These are phyloP conservation scores for Microcaecilia unicolor DNA, from an alignment of 2,797 vertebrate species.

Conservation along the genomic window DNA sequence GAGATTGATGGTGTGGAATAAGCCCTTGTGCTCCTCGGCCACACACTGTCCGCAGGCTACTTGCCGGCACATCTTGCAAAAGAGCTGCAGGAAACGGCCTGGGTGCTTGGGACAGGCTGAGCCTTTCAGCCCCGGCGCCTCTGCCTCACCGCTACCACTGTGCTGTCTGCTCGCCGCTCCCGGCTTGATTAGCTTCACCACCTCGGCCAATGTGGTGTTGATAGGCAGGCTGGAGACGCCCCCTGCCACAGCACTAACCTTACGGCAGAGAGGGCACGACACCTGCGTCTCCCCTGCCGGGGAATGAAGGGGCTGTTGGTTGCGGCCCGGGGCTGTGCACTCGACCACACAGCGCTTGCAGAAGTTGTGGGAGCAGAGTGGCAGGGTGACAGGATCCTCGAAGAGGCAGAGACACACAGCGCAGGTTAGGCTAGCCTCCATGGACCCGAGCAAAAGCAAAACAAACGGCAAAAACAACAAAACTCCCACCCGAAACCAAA, in stretches of 20 bases:
- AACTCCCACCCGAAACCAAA: too few species aligned
- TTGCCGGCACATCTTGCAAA: conserved; percentile 39
- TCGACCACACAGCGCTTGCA: conserved; percentile 36
- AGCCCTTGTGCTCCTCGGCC: conserved; percentile 35
- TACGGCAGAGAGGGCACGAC: conserved; percentile 23
- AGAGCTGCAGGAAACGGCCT: conserved; percentile 26
- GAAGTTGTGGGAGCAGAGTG: conserved; percentile 48
- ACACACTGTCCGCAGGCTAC: conserved; percentile 42
- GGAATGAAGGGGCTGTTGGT: background rate
- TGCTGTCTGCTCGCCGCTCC: background rate
- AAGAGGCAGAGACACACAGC: conserved; percentile 44
- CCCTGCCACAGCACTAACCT: conserved; percentile 26
- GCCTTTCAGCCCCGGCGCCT: background rate
- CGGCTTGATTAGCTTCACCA: conserved; percentile 31
- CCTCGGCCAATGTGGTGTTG: conserved; percentile 42
- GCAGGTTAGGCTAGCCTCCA: conserved; percentile 49
- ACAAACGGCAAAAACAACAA: too few species aligned
- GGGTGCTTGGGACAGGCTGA: conserved; percentile 30
- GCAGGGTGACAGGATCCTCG: conserved; percentile 44
- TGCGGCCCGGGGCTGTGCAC: conserved; percentile 12
- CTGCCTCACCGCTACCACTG: background rate
- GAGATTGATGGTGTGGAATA: conserved; percentile 48
- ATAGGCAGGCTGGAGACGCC: conserved; percentile 29
- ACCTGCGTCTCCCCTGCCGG: background rate
- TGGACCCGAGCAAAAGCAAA: too few species aligned